phyloP scores from a whole-genome alignment of 2,113 vertebrate genomes.

The Triplophysa rosa region DNA sequence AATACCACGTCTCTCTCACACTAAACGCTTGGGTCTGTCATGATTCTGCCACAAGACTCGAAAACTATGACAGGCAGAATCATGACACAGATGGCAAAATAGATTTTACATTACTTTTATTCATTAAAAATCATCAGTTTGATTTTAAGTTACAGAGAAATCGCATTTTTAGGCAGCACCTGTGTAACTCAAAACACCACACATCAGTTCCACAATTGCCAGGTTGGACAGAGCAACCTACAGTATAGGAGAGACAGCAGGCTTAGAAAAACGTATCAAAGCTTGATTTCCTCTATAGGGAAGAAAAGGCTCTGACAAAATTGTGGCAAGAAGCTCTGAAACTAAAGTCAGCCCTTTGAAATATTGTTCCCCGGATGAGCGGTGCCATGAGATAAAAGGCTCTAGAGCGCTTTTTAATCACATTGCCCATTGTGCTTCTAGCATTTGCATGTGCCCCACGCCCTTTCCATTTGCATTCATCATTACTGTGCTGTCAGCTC shows the following conservation, averaged over 20 bases:
- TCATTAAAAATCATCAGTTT: too few species aligned
- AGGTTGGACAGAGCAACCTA: slow-evolving; percentile 21
- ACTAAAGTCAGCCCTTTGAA: slow-evolving; percentile 56
- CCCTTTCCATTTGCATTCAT: slow-evolving; percentile 70
- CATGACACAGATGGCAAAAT: too few species aligned
- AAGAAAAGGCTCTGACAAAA: slow-evolving; percentile 54
- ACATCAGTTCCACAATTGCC: too few species aligned
- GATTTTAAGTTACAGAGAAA: too few species aligned
- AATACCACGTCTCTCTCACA: too few species aligned
- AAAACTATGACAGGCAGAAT: too few species aligned
- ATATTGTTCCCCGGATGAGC: slow-evolving; percentile 54
- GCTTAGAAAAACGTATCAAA: slow-evolving; percentile 60
- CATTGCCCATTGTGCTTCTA: slow-evolving; percentile 66
- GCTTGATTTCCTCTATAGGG: slow-evolving; percentile 48
- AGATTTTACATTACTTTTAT: too few species aligned
- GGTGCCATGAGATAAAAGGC: slow-evolving; percentile 61
- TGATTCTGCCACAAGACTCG: too few species aligned
- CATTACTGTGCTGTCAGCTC: slow-evolving; percentile 72
- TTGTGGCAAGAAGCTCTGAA: slow-evolving; percentile 42
- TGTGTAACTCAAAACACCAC: neutral
- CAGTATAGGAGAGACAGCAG: slow-evolving; percentile 42
- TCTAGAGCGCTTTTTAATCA: slow-evolving; percentile 69
- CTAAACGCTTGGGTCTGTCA: too few species aligned
- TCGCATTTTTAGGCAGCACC: neutral
- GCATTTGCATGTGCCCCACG: slow-evolving; percentile 66